Percentiles rank a stretch among this genome's conserved stretches.
These are phyloP conservation scores for Callyntrura guangdongensis DNA, from an alignment of 2,888 invertebrate genomes.

Conservation along the genomic window DNA sequence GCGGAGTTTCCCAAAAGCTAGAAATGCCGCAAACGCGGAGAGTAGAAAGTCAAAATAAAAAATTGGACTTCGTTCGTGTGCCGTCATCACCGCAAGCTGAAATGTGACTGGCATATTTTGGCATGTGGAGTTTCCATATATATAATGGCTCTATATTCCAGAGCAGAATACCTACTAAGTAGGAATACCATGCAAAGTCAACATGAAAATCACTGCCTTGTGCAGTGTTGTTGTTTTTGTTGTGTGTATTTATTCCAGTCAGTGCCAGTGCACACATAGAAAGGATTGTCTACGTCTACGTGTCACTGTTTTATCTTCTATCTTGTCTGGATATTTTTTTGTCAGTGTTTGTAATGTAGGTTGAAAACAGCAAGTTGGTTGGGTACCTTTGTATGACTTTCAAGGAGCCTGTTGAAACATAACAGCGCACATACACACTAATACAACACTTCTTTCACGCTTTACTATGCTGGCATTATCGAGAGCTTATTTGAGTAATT, in stretches of 20 bases:
- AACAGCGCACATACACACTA: neutral
- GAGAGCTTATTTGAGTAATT: too few relatives aligned
- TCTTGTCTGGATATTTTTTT: neutral
- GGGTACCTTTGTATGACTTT: neutral
- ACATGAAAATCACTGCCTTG: neutral
- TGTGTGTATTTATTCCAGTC: neutral
- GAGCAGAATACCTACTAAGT: neutral
- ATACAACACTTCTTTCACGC: too few relatives aligned
- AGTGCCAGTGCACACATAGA: neutral
- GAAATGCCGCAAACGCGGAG: constrained; percentile 42
- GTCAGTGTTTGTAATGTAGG: neutral
- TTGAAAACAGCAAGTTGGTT: neutral
- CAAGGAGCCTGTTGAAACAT: neutral
- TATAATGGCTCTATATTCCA: neutral
- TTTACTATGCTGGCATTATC: too few relatives aligned
- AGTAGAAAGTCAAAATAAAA: neutral
- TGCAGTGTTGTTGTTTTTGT: neutral
- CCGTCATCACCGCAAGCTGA: constrained; percentile 31
- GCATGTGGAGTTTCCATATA: neutral
- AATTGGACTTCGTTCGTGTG: too few relatives aligned
- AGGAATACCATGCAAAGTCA: neutral
- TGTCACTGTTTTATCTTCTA: neutral
- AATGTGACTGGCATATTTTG: constrained; percentile 44
- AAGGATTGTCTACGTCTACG: neutral
- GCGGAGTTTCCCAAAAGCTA: constrained; percentile 17